Evolutionary conservation across 92 coral and sea anemone species (phyloP), one percentile per base, ranked within the genome.

Genomic region (Epizoanthus fatuus): DNA sequence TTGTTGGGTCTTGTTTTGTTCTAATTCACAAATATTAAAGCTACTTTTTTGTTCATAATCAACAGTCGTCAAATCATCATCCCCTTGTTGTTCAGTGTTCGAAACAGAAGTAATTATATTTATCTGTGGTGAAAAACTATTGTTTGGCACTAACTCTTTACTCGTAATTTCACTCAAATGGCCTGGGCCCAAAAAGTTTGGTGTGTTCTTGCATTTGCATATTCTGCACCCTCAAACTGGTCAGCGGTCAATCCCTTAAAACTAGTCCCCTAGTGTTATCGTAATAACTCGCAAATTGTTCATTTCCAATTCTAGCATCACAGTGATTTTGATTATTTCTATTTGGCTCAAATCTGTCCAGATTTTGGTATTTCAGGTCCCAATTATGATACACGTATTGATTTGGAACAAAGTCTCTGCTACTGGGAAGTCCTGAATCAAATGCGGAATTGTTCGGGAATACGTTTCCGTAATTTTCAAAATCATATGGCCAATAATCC

Each of bases 371-470:
- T 2, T 35, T 14, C 56, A 29, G 65, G 79, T 74, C 64, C 79
- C 64, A 53, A 29, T 37, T 11, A 15, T 16, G 39, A 37, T 12
- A 66, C 20, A 5, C 72, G 13, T 66, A 5, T 9, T 66, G 6
- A 12, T 66, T 38, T 39, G 49, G 72, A 20, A 5, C 10, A 15
- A 35, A 66, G 49, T 35, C 72, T 38, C n/a, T 25, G 16, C 38
- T 32, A 39, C 38, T 7, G 37, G 39, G 10, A 54, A 32, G 13
- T 52, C 38, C 64, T 25, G 51, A 74, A 37, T 74, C 79, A 74
- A 53, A 53, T n/a, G 56, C 49, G 79, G 79, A 74, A 3, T 53
- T 64, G 79, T 53, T 74, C 65, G 51, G 79, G 49, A 74, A 74
- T 74, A 29, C 64, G 45, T 37, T 17, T 74, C 79, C 79, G 64